Conservation (phyloP, 92 coral and sea anemone species). For the Nematostella vectensis region DNA sequence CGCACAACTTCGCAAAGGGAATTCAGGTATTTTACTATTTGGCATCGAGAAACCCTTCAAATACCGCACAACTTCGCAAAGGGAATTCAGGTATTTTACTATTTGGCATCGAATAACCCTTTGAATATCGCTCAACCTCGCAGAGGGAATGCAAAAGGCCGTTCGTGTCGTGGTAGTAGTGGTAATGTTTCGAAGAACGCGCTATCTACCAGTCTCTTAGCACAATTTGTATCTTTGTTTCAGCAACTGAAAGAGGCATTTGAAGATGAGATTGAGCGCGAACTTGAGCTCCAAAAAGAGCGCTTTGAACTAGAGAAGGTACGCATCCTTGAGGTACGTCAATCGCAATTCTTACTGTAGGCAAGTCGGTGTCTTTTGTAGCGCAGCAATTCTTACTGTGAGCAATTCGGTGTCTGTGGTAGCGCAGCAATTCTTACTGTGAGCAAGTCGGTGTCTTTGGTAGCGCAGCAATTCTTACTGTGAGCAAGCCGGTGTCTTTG, state of each 20-base stretch:
- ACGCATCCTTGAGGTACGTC: conserved; percentile 12
- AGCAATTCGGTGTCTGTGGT: too few relatives aligned
- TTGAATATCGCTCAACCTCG: conserved; percentile 40
- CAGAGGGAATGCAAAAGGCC: conserved; percentile 62
- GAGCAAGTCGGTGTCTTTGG: too few relatives aligned
- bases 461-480: too few relatives aligned
- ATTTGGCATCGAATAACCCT: background rate
- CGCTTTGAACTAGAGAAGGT: conserved; percentile 27
- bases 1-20: conserved; percentile 63
- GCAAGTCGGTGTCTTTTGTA: too few relatives aligned
- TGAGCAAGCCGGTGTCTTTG: too few relatives aligned
- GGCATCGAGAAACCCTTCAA: background rate
- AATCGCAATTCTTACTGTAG: too few relatives aligned
- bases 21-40: conserved; percentile 45
- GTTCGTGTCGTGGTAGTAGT: background rate
- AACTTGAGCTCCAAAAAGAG: conserved; percentile 41
- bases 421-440: too few relatives aligned
- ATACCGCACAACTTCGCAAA: conserved; percentile 48
- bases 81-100: conserved; percentile 64
- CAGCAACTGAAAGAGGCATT: conserved; percentile 78
- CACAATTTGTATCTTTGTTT: background rate
- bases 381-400: too few relatives aligned
- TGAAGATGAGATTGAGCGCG: conserved; percentile 62
- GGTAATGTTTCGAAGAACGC: too few relatives aligned
- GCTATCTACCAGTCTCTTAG: too few relatives aligned